Evolutionary conservation across 2,888 invertebrate species (phyloP), one percentile per base, ranked within the genome.

Genomic region (Heliconius hortense): DNA sequence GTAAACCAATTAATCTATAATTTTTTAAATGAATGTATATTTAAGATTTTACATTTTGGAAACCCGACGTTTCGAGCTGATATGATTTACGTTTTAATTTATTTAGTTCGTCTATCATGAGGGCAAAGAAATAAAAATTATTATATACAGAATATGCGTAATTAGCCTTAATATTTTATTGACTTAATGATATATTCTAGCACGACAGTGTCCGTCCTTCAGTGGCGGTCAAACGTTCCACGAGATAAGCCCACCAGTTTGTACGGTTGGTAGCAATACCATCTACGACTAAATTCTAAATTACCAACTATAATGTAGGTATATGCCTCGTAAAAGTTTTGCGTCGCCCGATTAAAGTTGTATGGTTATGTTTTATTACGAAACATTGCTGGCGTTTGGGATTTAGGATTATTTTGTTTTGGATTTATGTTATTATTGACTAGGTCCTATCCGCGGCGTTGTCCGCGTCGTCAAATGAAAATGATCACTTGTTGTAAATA

Each of bases 331-430:
- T 63, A 72, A 48, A 72, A 72, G 48, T 64, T 63, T 31, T 48
- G 39, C 24, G 31, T 64, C 63, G 31, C 63, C 28, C 35, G 63
- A 72, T 72, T 72, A 72, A 72, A 53, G 24, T 64, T 48, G 63
- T 64, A 72, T 72, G 64, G 18, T 24, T 48, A 28, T 21, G 13
- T 62, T 48, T 72, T 72, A 48, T 48, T 67, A 18, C 28, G 18
- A 67, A 48, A 8, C 26, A 67, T 67, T 48, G 67, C 43, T 67
- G 67, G 24, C 48, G 28, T 67, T 43, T 67, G 67, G n/a, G n/a
- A n/a, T n/a, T n/a, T 28, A 21, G 26, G 26, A 24, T 48, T 21
- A 10, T 67, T 15, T 24, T 43, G 10, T 24, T 67, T 43, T 43
- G 26, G 35, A 18, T 35, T 35, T 63, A 43, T 43, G 43, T 43